These are phyloP conservation scores for Cossypha heuglini DNA, from an alignment of 2,797 vertebrate genomes.

Conservation along the genomic window DNA sequence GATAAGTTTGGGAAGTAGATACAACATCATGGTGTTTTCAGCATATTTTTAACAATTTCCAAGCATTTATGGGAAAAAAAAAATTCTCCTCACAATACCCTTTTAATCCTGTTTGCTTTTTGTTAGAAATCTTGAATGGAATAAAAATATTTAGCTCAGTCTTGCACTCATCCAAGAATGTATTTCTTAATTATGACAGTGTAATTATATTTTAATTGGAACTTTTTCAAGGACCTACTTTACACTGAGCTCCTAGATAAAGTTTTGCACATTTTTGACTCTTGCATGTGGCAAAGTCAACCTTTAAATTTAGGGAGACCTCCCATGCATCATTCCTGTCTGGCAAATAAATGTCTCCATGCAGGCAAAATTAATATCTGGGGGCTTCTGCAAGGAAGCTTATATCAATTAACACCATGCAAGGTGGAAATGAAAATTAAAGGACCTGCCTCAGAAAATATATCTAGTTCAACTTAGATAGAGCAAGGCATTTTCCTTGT, in stretches of 20 bases:
- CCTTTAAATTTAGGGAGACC: not conserved
- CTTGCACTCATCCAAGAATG: not conserved
- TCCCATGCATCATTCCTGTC: not conserved
- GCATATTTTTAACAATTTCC: not conserved
- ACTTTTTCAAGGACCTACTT: not conserved
- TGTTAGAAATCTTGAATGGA: not conserved
- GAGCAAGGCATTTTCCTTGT: not conserved
- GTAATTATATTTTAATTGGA: not conserved
- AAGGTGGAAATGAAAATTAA: not conserved
- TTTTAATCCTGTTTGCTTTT: not conserved
- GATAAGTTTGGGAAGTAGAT: not conserved
- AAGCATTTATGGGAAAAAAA: not conserved
- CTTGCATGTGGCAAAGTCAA: not conserved
- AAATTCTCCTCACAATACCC: not conserved
- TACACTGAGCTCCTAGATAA: not conserved
- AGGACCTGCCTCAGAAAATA: not conserved
- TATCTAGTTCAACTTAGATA: not conserved
- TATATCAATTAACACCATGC: not conserved
- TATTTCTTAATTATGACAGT: not conserved
- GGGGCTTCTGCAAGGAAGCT: not conserved
- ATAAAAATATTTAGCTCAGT: not conserved
- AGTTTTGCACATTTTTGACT: not conserved
- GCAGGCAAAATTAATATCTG: not conserved
- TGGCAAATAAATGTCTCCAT: not conserved
- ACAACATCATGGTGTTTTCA: not conserved